phyloP scores from a whole-genome alignment of 2,113 vertebrate species.

The Coregonus clupeaformis region DNA sequence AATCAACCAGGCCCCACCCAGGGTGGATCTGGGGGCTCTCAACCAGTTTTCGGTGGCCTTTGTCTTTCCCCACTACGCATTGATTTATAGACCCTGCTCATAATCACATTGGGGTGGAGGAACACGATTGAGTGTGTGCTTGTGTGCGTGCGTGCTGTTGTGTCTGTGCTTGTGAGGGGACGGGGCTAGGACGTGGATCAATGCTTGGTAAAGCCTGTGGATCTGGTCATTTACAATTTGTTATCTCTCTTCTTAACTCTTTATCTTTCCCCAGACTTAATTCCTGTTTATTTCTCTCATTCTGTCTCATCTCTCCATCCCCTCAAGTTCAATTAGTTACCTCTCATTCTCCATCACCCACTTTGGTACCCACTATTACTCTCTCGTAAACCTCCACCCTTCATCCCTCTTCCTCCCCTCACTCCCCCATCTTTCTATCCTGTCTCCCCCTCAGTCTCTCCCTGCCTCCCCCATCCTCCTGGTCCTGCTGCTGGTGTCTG shows the following conservation, averaged over 20 bases:
- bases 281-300: slow-evolving; percentile 31
- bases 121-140: slow-evolving; percentile 20
- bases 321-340: slow-evolving; percentile 30
- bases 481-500: no score
- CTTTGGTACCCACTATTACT: slow-evolving; percentile 1
- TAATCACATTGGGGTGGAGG: slow-evolving; percentile 83
- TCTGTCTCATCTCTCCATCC: slow-evolving; percentile 6
- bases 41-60: slow-evolving; percentile 66
- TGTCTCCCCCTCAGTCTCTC: not conserved
- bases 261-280: slow-evolving; percentile 16
- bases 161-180: not conserved
- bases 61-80: slow-evolving; percentile 63
- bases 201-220: not conserved
- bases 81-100: slow-evolving; percentile 86
- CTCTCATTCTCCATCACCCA: slow-evolving; percentile 13
- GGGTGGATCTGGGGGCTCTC: slow-evolving; percentile 80
- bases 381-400: not conserved
- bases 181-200: not conserved
- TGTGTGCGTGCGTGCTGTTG: not conserved
- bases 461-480: not conserved
- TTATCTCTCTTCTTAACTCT: slow-evolving; percentile 28
- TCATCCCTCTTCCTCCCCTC: slow-evolving; percentile 3
- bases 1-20: slow-evolving; percentile 73
- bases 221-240: slow-evolving; percentile 34
- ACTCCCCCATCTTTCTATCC: not conserved